Percentiles rank a stretch among this genome's conserved stretches.
Evolutionary conservation across 1,140 invertebrate species (phyloP).

Genomic region (Brachionus manjavacas): DNA sequence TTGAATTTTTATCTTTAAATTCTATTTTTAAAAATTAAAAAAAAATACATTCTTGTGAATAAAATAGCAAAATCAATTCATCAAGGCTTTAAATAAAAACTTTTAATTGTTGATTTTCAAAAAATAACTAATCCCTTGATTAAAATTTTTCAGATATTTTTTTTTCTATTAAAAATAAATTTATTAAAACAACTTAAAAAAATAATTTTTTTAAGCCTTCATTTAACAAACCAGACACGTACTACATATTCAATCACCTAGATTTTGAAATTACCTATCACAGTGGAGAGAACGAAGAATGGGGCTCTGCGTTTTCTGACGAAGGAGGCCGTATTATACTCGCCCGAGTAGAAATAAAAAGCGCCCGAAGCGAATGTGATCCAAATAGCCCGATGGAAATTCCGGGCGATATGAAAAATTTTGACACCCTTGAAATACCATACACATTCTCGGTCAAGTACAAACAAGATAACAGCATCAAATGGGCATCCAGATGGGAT

Average conservation of each 20-base stretch:
- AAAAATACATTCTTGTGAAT: too few relatives aligned
- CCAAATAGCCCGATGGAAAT: background rate
- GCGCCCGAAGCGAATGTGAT: constrained; percentile 59
- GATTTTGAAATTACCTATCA: constrained; percentile 88
- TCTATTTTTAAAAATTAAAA: too few relatives aligned
- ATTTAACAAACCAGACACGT: constrained; percentile 61
- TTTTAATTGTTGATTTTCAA: too few relatives aligned
- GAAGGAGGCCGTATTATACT: constrained; percentile 84
- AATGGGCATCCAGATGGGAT: constrained; percentile 98
- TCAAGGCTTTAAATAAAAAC: too few relatives aligned
- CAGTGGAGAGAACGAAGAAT: constrained; percentile 73
- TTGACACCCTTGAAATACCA: constrained; percentile 18
- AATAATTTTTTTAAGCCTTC: background rate
- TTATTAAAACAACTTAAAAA: background rate
- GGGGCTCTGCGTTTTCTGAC: constrained; percentile 67
- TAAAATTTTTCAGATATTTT: too few relatives aligned
- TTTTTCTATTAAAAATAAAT: background rate
- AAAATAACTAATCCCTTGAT: too few relatives aligned
- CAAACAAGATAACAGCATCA: constrained; percentile 70
- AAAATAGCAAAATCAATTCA: too few relatives aligned
- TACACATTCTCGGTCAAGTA: constrained; percentile 38
- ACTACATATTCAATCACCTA: constrained; percentile 93
- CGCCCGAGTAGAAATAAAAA: constrained; percentile 72
- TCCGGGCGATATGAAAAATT: constrained; percentile 14
- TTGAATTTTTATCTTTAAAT: too few relatives aligned